Conservation (phyloP, 2,888 invertebrate species). For the Drosophila austrosaltans region DNA sequence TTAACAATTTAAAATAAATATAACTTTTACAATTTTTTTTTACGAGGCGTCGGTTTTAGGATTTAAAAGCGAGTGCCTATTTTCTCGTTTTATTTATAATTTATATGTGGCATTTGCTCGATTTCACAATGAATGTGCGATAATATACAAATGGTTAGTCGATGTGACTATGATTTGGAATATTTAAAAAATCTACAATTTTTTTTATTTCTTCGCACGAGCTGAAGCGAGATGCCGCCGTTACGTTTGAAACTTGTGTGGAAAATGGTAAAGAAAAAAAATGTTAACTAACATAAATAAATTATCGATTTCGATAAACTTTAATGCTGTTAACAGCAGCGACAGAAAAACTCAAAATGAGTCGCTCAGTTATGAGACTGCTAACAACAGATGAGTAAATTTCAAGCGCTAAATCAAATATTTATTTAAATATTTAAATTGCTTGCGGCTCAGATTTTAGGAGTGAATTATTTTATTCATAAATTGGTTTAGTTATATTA, state of each 20-base stretch:
- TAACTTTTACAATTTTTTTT: slow-evolving; percentile 5
- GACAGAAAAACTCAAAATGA: not conserved
- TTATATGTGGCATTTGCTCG: slow-evolving; percentile 18
- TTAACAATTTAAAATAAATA: slow-evolving; percentile 17
- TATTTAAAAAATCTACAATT: slow-evolving; percentile 11
- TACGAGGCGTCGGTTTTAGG: slow-evolving; percentile 33
- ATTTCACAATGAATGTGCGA: slow-evolving; percentile 1
- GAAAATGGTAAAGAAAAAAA: not conserved
- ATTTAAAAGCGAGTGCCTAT: slow-evolving; percentile 27
- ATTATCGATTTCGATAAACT: not conserved
- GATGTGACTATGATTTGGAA: slow-evolving; percentile 40
- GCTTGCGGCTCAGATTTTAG: too few relatives aligned
- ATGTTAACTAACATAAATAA: not conserved
- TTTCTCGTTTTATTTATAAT: slow-evolving; percentile 1
- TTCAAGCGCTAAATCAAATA: not conserved
- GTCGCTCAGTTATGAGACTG: not conserved
- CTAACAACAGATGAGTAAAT: not conserved
- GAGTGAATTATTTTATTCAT: not conserved
- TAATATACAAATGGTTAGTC: slow-evolving; percentile 40
- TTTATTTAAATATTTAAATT: not conserved
- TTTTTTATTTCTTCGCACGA: slow-evolving; percentile 33
- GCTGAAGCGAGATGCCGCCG: slow-evolving; percentile 56
- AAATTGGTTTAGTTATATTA: not conserved
- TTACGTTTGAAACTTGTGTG: slow-evolving; percentile 72
- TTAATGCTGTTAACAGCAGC: not conserved